Percentiles rank a stretch among this genome's conserved stretches.
Conservation (phyloP, 2,888 invertebrate genomes). For the Drosophila atripex region DNA sequence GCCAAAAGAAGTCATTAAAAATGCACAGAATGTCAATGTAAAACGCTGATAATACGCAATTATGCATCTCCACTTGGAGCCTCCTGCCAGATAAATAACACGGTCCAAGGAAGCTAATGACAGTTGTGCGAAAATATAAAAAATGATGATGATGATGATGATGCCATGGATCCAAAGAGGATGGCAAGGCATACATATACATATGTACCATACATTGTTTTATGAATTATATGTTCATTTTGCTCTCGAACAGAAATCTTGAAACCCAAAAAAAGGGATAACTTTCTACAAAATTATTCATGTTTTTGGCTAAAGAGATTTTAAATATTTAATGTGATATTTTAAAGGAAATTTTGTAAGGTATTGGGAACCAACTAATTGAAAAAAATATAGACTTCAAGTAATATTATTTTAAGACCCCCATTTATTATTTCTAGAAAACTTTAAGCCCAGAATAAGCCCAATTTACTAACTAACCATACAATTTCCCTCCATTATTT, state of each 20-base stretch:
- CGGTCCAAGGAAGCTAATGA: slow-evolving; percentile 71
- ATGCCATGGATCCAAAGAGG: background rate
- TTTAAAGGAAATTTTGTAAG: no score
- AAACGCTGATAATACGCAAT: slow-evolving; percentile 70
- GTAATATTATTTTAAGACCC: no score
- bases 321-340: no score
- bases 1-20: slow-evolving; percentile 68
- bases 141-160: slow-evolving; percentile 45
- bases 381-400: no score
- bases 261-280: no score
- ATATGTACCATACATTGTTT: no score
- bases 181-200: background rate
- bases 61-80: slow-evolving; percentile 47
- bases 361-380: no score
- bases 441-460: no score
- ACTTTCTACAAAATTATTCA: no score
- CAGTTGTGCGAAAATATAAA: slow-evolving; percentile 59
- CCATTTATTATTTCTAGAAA: no score
- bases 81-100: slow-evolving; percentile 67
- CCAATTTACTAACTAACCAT: no score
- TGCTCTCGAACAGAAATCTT: background rate
- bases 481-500: background rate
- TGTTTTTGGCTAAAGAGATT: no score
- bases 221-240: background rate
- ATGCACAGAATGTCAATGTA: slow-evolving; percentile 71